Base-by-base conservation (phyloP, 2,113 vertebrate genomes). In the Bufo gargarizans region DNA sequence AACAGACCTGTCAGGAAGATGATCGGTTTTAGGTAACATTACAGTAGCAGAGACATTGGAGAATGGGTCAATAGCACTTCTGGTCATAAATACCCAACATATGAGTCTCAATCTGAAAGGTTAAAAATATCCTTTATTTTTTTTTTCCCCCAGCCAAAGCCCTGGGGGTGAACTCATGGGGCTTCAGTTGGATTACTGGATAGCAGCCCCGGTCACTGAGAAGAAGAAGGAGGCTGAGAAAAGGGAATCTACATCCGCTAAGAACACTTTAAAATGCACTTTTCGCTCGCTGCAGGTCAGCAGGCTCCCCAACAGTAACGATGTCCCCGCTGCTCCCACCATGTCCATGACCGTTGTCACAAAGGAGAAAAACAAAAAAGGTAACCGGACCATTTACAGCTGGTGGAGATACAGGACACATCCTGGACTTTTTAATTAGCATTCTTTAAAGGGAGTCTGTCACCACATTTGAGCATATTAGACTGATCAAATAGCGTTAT, bases 211-310 rank as follows among this genome's bases (percentile, higher is more conserved):
- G 55, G 87, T 94, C 1, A 0, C 92, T 19, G 98, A 99, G 88
- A 96, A 95, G 92, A 99, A 97, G 93, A 97, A 95, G 89, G 98
- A 99, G 13, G 53, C 95, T 0, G 98, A 99, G 93, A 99, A 98
- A 94, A 97, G 95, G 87, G 98, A 99, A 91, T 96, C 96, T 89
- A 90, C 92, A 43, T 92, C 96, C 91, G 93, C 97, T 92, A 99
- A 98, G 95, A 99, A 95, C 94, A 97, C 97, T 45, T 96, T 99
- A 90, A 99, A 98, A 96, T 97, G 98, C 96, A 97, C 97, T 96
- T 99, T 99, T 94, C 97, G 97, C 94, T 99, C 97, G 91, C 98
- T 99, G 91, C 98, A 99, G 96, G 98, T 99, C 96, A 98, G 98
- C 97, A 95, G 98, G 95, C 93, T 99, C 89, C 97, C 98, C 88